Base-by-base conservation (phyloP, 1,140 invertebrate genomes). In the Drosophila ogumai region DNA sequence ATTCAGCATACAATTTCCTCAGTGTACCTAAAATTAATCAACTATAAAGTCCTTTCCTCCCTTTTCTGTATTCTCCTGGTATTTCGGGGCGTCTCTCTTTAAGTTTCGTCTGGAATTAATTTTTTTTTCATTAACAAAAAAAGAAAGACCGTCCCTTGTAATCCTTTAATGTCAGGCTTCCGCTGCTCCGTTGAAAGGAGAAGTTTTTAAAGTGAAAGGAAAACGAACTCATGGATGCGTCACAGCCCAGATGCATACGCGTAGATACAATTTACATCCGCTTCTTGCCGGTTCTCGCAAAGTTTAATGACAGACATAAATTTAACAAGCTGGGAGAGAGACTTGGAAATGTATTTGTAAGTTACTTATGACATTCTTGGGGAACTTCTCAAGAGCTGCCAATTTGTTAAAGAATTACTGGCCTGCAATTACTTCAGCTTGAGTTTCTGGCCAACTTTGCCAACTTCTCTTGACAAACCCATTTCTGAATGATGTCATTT, bases 91-190 rank as follows among this genome's bases (percentile, higher is more conserved):
- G 44, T 57, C 52, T 38, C 58, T 54, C 78, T 40, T 54, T 64
- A 34, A 47, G 28, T 56, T 54, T 65, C 40, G 38, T 44, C 41
- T 38, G 36, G 15, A 69, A 36, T 50, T 43, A 50, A 47, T 36
- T 47, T 65, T 38, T 38, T 43, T 54, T 46, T 61, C 22, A 69
- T 67, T 75, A 63, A 54, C 54, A 61, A 65, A 36, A 58, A 25
- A 61, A 13, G 44, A 49, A n/a, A 25, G 25, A 31, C 40, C 47
- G 38, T 31, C 47, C 38, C n/a, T 38, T 56, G 61, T 73, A 79
- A 87, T 79, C 82, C 81, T 78, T 85, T 80, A 77, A 73, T 85
- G 81, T 68, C 81, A 66, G 22, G 54, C 60, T 74, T 22, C 41
- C 15, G 54, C 56, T 67, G 31, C 41, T n/a, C 47, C n/a, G 54